Base-by-base conservation (phyloP, 2,888 invertebrate species). In the Gryllus longicercus region DNA sequence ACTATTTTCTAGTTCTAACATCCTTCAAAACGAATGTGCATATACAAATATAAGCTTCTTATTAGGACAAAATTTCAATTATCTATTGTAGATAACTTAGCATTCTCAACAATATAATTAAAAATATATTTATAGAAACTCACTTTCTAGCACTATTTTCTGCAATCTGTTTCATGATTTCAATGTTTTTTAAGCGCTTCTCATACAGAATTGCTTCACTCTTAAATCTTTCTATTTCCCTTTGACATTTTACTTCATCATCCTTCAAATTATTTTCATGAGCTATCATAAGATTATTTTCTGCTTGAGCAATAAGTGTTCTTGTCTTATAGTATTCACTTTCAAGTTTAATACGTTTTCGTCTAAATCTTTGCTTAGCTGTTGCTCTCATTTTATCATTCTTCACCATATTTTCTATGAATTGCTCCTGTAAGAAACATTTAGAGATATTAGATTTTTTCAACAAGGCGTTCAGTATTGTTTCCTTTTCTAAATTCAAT, bases 1-100 rank as follows among this genome's bases (percentile, higher is more conserved):
- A 83, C 93, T 94, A 82, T 91, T 91, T 85, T 94, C 93, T 82
- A 94, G 88, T 84, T 94, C 93, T 84, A 92, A 89, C 12, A 94
- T 90, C 85, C 83, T 84, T 38, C 38, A 38, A 38, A 38, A 38
- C 8, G 5, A 38, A 38, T 38, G 38, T 38, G 38, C 38, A 38
- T 25, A 76, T 51, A 78, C 12, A 78, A 23, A 76, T 25, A 3
- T n/a, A 38, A 38, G 5, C 38, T 38, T 5, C 5, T 38, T 38
- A 38, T 38, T 38, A 38, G 38, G 8, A 38, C 38, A 38, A 38
- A 38, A 38, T 38, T 38, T 38, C 8, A 5, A 38, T 38, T 38
- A 38, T 38, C 8, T 38, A 38, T 38, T 38, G 14, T 16, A 12
- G 5, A 21, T 49, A 38, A 78, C 16, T 11, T 38, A 51, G 38